Conservation (phyloP, 2,888 invertebrate genomes). For the Ariolimax columbianus region DNA sequence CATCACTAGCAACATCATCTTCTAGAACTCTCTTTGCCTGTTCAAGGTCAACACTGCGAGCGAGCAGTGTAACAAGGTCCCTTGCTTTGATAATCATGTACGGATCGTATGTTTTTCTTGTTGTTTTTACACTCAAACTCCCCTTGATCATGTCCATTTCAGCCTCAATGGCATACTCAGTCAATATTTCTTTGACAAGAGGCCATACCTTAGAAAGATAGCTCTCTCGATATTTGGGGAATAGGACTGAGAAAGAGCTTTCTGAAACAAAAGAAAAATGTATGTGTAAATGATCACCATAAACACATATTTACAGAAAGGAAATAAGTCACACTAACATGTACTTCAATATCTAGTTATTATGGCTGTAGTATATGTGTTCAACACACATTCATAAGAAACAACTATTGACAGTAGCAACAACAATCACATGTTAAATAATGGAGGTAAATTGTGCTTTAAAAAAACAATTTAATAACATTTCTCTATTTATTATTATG, state of each 20-base stretch:
- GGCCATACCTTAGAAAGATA: conserved; percentile 97
- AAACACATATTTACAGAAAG: too few species aligned
- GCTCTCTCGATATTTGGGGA: conserved; percentile 97
- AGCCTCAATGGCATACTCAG: conserved; percentile 87
- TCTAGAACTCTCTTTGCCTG: conserved; percentile 86
- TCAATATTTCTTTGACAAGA: conserved; percentile 90
- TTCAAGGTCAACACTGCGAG: conserved; percentile 97
- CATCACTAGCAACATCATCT: conserved; percentile 95
- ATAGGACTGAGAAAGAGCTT: conserved; percentile 96
- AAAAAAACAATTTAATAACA: too few species aligned
- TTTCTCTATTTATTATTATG: too few species aligned
- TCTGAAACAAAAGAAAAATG: conserved; percentile 76
- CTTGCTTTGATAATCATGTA: conserved; percentile 96
- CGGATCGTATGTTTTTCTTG: conserved; percentile 97
- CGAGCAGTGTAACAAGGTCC: conserved; percentile 95
- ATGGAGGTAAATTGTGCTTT: too few species aligned
- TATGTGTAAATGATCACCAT: neutral
- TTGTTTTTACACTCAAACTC: conserved; percentile 95
- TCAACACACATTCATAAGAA: too few species aligned
- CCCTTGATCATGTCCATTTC: conserved; percentile 95
- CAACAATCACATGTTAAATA: too few species aligned
- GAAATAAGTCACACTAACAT: too few species aligned
- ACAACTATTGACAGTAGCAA: too few species aligned
- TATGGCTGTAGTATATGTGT: too few species aligned
- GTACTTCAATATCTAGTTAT: too few species aligned